phyloP scores from a whole-genome alignment of 2,797 vertebrate genomes.

The Poecilia wingei region DNA sequence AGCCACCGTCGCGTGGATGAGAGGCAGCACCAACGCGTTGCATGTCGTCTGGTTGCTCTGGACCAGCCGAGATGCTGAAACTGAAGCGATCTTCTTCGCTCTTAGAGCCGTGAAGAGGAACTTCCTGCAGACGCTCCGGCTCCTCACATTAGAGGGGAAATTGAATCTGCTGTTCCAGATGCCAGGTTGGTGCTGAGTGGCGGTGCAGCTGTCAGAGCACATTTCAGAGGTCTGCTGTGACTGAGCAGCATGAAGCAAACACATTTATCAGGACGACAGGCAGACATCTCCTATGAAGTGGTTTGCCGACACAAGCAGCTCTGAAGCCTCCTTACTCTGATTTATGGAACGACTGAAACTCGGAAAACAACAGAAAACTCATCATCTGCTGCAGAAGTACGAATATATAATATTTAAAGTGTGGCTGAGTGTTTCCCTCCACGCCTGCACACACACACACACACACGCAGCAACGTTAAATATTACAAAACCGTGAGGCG shows the following conservation, averaged over 20 bases:
- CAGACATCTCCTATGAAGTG: background rate
- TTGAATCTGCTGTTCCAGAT: slow-evolving; percentile 6
- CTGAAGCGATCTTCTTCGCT: background rate
- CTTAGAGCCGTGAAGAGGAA: slow-evolving; percentile 5
- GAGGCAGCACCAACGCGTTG: background rate
- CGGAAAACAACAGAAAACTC: background rate
- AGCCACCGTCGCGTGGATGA: background rate
- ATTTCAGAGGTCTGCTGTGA: slow-evolving; percentile 25
- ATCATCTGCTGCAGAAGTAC: too few relatives aligned
- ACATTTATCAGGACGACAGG: background rate
- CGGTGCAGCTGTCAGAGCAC: slow-evolving; percentile 7
- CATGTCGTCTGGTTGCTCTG: background rate
- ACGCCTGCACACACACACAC: background rate
- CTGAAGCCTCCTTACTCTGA: slow-evolving; percentile 1
- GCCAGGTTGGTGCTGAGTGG: background rate
- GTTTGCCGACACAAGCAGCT: background rate
- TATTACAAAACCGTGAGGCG: background rate
- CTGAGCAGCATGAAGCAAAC: slow-evolving; percentile 21
- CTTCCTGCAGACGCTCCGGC: slow-evolving; percentile 6
- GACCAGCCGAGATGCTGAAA: slow-evolving; percentile 2
- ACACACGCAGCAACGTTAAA: too few relatives aligned
- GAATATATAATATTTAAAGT: background rate
- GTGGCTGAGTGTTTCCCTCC: background rate
- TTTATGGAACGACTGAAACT: background rate
- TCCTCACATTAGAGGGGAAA: slow-evolving; percentile 12